Percentiles rank a stretch among this genome's conserved stretches.
These are phyloP conservation scores for Leucosticte australis DNA, from an alignment of 2,113 vertebrate genomes.

Conservation along the genomic window DNA sequence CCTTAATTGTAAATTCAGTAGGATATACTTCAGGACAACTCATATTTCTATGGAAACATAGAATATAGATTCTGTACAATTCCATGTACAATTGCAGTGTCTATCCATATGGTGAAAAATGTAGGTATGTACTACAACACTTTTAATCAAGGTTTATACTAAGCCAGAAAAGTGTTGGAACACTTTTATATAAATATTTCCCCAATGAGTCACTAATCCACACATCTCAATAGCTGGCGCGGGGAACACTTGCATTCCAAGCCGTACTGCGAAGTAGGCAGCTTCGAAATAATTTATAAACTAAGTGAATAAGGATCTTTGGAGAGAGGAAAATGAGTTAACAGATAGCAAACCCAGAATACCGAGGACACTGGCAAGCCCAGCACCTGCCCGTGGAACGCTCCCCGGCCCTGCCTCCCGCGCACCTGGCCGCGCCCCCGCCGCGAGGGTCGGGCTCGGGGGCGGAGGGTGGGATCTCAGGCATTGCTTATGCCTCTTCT, in stretches of 20 bases:
- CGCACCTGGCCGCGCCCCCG: conserved; percentile 27
- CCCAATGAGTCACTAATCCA: background rate
- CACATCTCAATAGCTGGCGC: background rate
- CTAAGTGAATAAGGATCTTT: background rate
- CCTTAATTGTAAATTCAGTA: background rate
- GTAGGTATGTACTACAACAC: background rate
- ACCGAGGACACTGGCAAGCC: too few species aligned
- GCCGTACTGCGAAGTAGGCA: accelerated
- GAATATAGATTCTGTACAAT: background rate
- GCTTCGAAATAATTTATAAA: background rate
- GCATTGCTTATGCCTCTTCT: background rate
- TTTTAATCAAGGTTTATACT: background rate
- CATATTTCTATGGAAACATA: background rate
- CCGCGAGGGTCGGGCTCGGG: background rate
- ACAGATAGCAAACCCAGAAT: background rate
- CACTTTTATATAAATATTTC: conserved; percentile 4
- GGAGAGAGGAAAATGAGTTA: background rate
- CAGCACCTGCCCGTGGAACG: background rate
- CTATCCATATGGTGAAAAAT: background rate
- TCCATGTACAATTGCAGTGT: background rate
- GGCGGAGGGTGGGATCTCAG: background rate
- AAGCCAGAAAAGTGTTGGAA: background rate
- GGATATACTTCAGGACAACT: background rate
- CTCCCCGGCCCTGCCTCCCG: background rate
- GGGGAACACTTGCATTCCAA: background rate